Evolutionary conservation across 2,888 invertebrate species (phyloP), one percentile per base, ranked within the genome.

Genomic region (Sericinus montela): DNA sequence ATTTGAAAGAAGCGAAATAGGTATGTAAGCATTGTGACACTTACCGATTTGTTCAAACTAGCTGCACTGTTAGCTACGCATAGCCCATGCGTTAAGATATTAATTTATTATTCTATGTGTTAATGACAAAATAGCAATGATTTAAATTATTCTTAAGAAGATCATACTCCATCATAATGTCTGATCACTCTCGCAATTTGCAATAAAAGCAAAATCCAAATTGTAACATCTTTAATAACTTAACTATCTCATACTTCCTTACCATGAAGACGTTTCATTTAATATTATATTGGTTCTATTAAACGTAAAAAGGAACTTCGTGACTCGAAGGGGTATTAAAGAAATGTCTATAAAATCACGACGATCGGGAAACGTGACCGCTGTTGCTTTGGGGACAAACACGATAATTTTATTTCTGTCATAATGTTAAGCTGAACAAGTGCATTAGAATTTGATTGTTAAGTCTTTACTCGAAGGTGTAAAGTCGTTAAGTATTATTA

Each of bases 281-380:
- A 36, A 48, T 42, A 29, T 19, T 25, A 29, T 41, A 42, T 41
- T 23, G 19, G 16, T 19, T 29, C 29, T 40, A 41, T 19, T 15
- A 16, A 29, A 29, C 35, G 30, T 41, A 35, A 46, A 46, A 38
- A 42, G 42, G 13, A 1, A 7, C 37, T 14, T 41, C 42, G 48
- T 48, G 48, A 48, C 48, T 30, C 0, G 84, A 81, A 28, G 76
- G 77, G 40, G 82, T 85, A 84, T 14, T 81, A 5, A 86, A 85
- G 43, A 86, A 86, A 19, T 84, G 84, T 55, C 53, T 84, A 0
- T 52, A 62, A 1, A 55, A 63, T 0, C 85, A 86, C 48, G 48
- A 48, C 40, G 35, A 35, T 6, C 8, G 8, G 16, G 6, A 30
- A 48, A 48, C 48, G 48, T 48, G 48, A 48, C 42, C 36, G 35